phyloP scores from a whole-genome alignment of 2,888 invertebrate genomes.

The Cephus pygmeus region DNA sequence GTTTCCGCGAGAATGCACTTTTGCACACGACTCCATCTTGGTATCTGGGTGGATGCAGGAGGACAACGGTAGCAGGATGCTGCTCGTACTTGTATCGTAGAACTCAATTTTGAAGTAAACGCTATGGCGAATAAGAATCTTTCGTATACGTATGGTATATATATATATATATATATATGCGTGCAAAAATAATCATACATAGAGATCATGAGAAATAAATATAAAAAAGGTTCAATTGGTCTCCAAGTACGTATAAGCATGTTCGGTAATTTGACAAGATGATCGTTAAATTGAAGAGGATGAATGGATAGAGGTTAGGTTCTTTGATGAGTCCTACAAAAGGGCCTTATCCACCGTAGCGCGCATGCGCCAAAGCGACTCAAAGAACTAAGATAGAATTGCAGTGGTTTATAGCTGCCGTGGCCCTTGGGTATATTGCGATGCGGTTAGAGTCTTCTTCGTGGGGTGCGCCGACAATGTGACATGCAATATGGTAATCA shows the following conservation, averaged over 20 bases:
- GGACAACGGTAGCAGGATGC: too few relatives aligned
- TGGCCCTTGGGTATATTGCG: slow-evolving; percentile 46
- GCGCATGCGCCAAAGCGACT: slow-evolving; percentile 19
- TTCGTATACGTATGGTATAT: too few relatives aligned
- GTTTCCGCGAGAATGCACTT: slow-evolving; percentile 1
- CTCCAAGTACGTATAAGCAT: not conserved
- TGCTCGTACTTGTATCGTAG: not conserved
- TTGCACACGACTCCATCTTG: not conserved
- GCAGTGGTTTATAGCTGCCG: slow-evolving; percentile 55
- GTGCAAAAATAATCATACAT: not conserved
- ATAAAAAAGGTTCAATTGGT: not conserved
- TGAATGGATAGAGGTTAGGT: not conserved
- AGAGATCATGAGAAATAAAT: not conserved
- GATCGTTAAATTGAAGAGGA: not conserved
- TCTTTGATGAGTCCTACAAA: slow-evolving; percentile 24
- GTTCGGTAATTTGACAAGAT: not conserved
- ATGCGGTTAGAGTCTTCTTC: slow-evolving; percentile 48
- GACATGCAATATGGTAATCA: slow-evolving; percentile 60
- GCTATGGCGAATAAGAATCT: too few relatives aligned
- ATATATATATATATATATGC: too few relatives aligned
- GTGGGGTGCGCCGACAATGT: slow-evolving; percentile 53
- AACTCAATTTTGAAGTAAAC: not conserved
- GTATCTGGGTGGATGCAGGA: not conserved
- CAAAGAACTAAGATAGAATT: slow-evolving; percentile 46
- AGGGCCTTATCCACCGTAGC: slow-evolving; percentile 48